Base-by-base conservation (phyloP, 2,797 vertebrate genomes). In the Brachyalestes nurse region DNA sequence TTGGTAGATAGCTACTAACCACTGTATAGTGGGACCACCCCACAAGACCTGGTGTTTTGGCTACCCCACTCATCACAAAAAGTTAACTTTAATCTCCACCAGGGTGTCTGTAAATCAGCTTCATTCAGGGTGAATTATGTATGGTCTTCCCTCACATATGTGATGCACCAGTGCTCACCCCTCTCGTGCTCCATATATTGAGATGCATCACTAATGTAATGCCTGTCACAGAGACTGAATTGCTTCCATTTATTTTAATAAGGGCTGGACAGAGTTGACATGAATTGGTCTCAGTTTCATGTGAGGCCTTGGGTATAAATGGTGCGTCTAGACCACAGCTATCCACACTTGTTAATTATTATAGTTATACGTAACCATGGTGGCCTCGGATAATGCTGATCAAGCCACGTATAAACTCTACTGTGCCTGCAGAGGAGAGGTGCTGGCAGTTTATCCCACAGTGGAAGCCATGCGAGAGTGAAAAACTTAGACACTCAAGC, bases 201-300 rank as follows among this genome's bases (percentile, higher is more conserved):
- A 25, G 67, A 51, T 23, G 67, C 42, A 70, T 49, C 67, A 70
- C 67, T 49, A 45, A 70, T 23, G 67, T 19, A 53, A 12, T 34
- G 45, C 45, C 67, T 51, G 21, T 51, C 45, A 51, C 16, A 0
- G 23, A 28, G 47, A 16, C 45, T 51, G 23, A 71, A 71, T 51
- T 16, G 47, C 67, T 70, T 47, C 42, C 21, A 51, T 47, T 47
- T 66, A 67, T 67, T 67, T 21, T 67, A 67, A 47, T 47, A 67
- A 45, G 65, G 4, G 19, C 65, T 4, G 12, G 9, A 45, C 12
- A 10, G 42, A 67, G 65, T 28, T 62, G 60, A 62, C 60, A 62
- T 28, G 25, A 23, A 62, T 16, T 16, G 60, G 25, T 25, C 60
- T 28, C 61, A 38, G 61, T 38, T 64, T 64, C 61, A 38, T 64